Percentiles rank a stretch among this genome's conserved stretches.
These are phyloP conservation scores for Hirundichthys speculiger DNA, from an alignment of 2,113 vertebrate genomes.

Conservation along the genomic window DNA sequence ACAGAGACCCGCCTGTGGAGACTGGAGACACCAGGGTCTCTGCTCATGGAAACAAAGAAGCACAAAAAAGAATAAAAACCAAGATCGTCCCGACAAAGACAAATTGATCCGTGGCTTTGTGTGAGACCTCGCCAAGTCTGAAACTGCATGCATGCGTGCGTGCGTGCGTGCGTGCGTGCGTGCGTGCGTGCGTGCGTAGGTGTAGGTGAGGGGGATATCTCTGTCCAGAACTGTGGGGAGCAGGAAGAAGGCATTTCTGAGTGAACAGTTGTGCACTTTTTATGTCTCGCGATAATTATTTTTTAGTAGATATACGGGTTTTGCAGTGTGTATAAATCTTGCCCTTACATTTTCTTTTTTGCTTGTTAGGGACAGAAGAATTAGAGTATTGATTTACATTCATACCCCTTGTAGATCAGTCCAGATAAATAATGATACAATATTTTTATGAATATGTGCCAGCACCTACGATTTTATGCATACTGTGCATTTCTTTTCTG, in stretches of 20 bases:
- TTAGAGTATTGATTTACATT: conserved; percentile 44
- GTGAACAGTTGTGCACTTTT: background rate
- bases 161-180: background rate
- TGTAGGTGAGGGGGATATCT: conserved; percentile 6
- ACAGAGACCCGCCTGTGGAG: conserved; percentile 42
- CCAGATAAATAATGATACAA: conserved; percentile 1
- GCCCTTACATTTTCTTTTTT: conserved; percentile 20
- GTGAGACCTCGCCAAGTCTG: conserved; percentile 13
- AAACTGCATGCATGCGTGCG: conserved; percentile 2
- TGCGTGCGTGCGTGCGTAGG: background rate
- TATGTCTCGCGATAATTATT: conserved; percentile 12
- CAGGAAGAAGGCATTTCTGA: background rate
- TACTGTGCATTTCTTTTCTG: background rate
- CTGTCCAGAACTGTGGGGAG: conserved; percentile 8
- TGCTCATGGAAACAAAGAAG: conserved; percentile 37
- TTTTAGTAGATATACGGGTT: background rate
- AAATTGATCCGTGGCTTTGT: conserved; percentile 50
- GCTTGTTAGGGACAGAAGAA: conserved; percentile 38
- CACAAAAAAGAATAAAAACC: conserved; percentile 44
- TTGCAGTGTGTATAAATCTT: background rate
- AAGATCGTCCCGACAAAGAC: conserved; percentile 19
- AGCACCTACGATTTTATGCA: background rate
- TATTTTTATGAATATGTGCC: background rate
- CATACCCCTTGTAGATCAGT: conserved; percentile 19
- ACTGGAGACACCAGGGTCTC: conserved; percentile 17